These are phyloP conservation scores for Venturia canescens DNA, from an alignment of 1,140 invertebrate genomes.

Conservation along the genomic window DNA sequence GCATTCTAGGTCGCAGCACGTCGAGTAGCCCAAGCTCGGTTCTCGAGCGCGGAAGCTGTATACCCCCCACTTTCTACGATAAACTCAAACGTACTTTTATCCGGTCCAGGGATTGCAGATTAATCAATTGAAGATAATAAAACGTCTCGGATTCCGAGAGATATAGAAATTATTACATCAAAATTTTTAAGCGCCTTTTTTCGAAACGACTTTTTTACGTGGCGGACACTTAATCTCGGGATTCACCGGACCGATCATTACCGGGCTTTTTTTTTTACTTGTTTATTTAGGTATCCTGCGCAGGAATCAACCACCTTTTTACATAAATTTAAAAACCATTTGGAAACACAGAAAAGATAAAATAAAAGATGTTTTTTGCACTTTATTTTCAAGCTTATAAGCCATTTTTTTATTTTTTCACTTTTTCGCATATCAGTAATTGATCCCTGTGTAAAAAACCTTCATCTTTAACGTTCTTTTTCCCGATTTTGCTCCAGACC, in stretches of 20 bases:
- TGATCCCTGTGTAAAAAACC: slow-evolving; percentile 17
- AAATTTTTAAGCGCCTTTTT: slow-evolving; percentile 20
- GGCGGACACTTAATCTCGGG: neutral
- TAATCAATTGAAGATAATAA: slow-evolving; percentile 22
- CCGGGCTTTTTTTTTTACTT: slow-evolving; percentile 11
- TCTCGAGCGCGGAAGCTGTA: too few relatives aligned
- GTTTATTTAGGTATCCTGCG: neutral
- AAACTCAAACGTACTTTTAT: slow-evolving; percentile 10
- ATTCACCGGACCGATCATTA: slow-evolving; percentile 24
- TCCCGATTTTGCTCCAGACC: slow-evolving; percentile 32
- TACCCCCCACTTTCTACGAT: too few relatives aligned
- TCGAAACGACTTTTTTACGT: slow-evolving; percentile 28
- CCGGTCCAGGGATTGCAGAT: slow-evolving; percentile 30
- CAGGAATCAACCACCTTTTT: neutral
- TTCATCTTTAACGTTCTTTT: slow-evolving; percentile 26
- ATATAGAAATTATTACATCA: neutral
- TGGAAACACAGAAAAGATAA: neutral
- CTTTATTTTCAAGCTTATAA: too few relatives aligned
- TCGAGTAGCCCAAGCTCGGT: too few relatives aligned
- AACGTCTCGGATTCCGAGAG: neutral
- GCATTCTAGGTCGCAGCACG: too few relatives aligned
- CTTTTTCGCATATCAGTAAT: slow-evolving; percentile 13
- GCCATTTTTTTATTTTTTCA: too few relatives aligned
- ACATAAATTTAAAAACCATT: neutral
- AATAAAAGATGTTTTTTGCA: too few relatives aligned